Base-by-base conservation (phyloP, 2,113 vertebrate species). In the Salvelinus namaycush region DNA sequence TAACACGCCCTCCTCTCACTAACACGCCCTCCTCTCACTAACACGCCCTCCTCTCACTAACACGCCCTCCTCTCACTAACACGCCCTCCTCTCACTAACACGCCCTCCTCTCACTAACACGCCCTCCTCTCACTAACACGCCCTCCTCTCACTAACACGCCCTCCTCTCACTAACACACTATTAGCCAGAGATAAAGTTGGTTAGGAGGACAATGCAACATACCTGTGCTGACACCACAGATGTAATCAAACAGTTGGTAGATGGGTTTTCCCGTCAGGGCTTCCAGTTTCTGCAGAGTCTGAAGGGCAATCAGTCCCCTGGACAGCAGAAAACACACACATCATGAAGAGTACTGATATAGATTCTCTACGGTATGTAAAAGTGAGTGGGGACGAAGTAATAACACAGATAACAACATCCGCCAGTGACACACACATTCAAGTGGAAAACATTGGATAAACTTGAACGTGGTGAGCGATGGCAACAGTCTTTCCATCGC, bases 151-250 rank as follows among this genome's bases (percentile, higher is more conserved):
- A 1, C 24, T 48, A 29, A 65, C 22, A 26, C 26, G 1, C 26
- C 24, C 24, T 24, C 70, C 6, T 39, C 62, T 68, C 44, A 27
- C 57, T 48, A 31, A 69, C 9, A 44, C 39, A 2, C 9, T 12
- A 11, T 44, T 11, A 44, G 39, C 39, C 39, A 44, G 39, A 44
- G 39, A 44, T 44, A 4, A 85, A 82, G 26, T 70, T 76, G 87
- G 73, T 54, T 60, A 86, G 72, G 67, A 72, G 64, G 39, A 68
- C 74, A 24, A 26, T 49, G 77, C 11, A 6, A 81, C 69, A 82
- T 94, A 99, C 97, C 97, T 96, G 97, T 99, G 93, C 97, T 99
- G 81, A 99, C 97, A 22, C 97, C 97, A 92, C 97, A 99, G 78
- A 99, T 97, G 85, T 97, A 98, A 90, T 99, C 97, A 89, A 99